Evolutionary conservation across 2,797 vertebrate genomes (phyloP).

Genomic region (Acanthiza pusilla): DNA sequence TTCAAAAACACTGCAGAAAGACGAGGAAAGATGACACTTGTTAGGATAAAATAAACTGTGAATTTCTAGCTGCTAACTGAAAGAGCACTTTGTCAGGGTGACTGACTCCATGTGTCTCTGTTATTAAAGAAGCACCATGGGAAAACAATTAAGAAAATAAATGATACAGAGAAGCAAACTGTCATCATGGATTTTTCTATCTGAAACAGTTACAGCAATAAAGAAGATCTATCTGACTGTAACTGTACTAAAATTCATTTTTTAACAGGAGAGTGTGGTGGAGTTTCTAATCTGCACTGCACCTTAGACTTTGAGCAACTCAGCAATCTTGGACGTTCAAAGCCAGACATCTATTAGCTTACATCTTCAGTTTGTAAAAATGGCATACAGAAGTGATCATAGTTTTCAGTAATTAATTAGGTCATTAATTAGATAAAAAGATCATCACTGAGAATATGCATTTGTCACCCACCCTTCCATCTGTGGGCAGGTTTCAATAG

Average conservation of each 20-base stretch:
- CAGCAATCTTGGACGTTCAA: background rate
- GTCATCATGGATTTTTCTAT: background rate
- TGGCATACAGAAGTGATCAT: background rate
- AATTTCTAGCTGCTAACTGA: background rate
- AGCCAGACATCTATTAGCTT: background rate
- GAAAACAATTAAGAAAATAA: slow-evolving; percentile 30
- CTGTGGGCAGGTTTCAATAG: background rate
- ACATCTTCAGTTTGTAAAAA: background rate
- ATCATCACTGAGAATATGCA: background rate
- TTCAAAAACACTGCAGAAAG: background rate
- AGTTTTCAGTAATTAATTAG: background rate
- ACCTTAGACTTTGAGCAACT: background rate
- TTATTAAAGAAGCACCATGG: background rate
- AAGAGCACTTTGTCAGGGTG: background rate
- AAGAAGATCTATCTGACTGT: background rate
- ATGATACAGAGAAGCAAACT: background rate
- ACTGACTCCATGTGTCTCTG: background rate
- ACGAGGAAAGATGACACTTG: background rate
- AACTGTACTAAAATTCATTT: background rate
- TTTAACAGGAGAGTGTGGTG: background rate
- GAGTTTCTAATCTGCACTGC: background rate
- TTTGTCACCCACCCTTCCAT: background rate
- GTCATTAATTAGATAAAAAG: background rate
- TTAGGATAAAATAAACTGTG: background rate
- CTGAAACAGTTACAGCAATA: background rate